phyloP scores from a whole-genome alignment of 2,797 vertebrate genomes.

The Muscicapa comitata region DNA sequence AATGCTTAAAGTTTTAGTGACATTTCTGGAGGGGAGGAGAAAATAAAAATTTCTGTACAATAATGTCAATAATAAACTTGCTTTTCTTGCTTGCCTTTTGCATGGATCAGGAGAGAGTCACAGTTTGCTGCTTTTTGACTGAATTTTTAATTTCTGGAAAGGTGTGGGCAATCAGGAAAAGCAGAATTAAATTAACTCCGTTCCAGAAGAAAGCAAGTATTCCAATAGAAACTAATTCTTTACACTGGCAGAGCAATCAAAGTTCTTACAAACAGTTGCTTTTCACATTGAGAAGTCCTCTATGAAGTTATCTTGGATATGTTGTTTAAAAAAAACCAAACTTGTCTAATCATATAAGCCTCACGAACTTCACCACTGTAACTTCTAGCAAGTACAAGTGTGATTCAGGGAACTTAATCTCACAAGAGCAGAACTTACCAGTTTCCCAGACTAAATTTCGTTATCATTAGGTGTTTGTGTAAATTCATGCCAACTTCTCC shows the following conservation, averaged over 20 bases:
- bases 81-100: not conserved
- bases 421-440: not conserved
- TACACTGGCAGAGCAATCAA: not conserved
- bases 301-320: not conserved
- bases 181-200: not conserved
- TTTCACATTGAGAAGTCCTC: not conserved
- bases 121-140: not conserved
- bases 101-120: not conserved
- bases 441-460: not conserved
- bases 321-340: too few relatives aligned
- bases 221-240: not conserved
- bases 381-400: not conserved
- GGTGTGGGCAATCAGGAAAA: not conserved
- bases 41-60: not conserved
- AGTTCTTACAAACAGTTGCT: not conserved
- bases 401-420: not conserved
- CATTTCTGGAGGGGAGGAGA: not conserved
- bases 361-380: not conserved
- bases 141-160: not conserved
- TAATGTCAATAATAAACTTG: not conserved
- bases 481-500: not conserved
- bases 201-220: not conserved
- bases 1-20: not conserved
- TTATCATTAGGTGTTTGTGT: not conserved
- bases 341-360: not conserved